Percentiles rank a stretch among this genome's conserved stretches.
phyloP scores from a whole-genome alignment of 2,113 vertebrate species.

The Lophius piscatorius region DNA sequence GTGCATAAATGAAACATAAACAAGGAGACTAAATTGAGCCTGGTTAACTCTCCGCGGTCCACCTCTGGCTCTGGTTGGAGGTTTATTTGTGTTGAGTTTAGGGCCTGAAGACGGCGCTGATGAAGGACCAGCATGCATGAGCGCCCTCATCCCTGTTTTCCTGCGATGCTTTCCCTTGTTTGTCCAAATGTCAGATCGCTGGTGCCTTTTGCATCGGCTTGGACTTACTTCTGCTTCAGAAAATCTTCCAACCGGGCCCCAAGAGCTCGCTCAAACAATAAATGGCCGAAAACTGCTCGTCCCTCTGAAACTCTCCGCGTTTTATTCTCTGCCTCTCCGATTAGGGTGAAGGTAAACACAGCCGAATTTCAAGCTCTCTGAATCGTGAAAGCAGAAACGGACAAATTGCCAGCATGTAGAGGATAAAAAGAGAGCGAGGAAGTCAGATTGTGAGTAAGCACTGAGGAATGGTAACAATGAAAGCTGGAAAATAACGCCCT shows the following conservation, averaged over 20 bases:
- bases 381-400: constrained; percentile 35
- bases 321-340: constrained; percentile 15
- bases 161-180: constrained; percentile 27
- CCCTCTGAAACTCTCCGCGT: constrained; percentile 1
- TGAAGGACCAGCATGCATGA: constrained; percentile 44
- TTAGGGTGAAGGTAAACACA: constrained; percentile 30
- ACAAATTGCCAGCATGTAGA: constrained; percentile 32
- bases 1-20: constrained; percentile 17
- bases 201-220: constrained; percentile 27
- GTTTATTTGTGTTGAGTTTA: constrained; percentile 38
- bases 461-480: constrained; percentile 30
- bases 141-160: constrained; percentile 15
- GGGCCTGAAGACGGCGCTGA: constrained; percentile 25
- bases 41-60: neutral
- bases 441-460: constrained; percentile 12
- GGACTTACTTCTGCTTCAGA: constrained; percentile 9
- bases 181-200: constrained; percentile 43
- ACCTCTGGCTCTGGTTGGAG: constrained; percentile 17
- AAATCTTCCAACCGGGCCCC: neutral
- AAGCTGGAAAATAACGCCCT: constrained; percentile 21
- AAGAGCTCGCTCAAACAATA: constrained; percentile 4
- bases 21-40: constrained; percentile 19
- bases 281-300: constrained; percentile 16
- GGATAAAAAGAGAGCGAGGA: constrained; percentile 13
- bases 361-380: constrained; percentile 20